Conservation (phyloP, 2,113 vertebrate species). For the Macquaria australasica region DNA sequence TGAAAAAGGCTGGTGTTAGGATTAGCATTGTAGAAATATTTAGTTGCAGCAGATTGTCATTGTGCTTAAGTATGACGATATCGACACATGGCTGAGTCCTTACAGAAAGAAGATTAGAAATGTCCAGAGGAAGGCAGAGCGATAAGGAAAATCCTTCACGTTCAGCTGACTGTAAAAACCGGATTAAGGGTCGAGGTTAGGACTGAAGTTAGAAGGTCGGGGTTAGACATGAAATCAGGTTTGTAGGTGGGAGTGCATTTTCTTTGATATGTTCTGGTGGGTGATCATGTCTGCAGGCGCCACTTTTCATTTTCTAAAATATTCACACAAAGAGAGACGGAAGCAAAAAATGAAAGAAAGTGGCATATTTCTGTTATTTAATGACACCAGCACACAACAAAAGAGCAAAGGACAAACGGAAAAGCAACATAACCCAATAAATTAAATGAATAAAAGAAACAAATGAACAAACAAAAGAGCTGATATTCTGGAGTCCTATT, state of each 20-base stretch:
- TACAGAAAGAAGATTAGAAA: neutral
- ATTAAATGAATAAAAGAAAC: neutral
- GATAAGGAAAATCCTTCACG: constrained; percentile 7
- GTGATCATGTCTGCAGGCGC: constrained; percentile 14
- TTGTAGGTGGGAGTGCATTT: neutral
- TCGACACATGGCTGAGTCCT: neutral
- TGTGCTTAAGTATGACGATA: too few relatives aligned
- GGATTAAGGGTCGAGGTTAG: neutral
- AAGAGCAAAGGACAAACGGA: neutral
- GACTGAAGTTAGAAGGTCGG: neutral
- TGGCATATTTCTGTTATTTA: neutral
- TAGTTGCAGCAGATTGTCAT: neutral
- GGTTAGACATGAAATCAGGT: neutral
- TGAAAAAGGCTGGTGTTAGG: neutral
- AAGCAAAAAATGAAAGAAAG: too few relatives aligned
- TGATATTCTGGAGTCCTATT: neutral
- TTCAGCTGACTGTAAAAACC: neutral
- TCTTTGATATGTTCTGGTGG: neutral
- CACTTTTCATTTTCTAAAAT: constrained; percentile 6
- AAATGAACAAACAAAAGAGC: neutral
- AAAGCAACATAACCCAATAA: neutral
- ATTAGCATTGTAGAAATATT: neutral
- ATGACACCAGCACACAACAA: neutral
- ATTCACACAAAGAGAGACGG: neutral
- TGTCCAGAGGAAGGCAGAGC: neutral